These are phyloP conservation scores for Dinoponera quadriceps DNA, from an alignment of 1,140 invertebrate genomes.

Conservation along the genomic window DNA sequence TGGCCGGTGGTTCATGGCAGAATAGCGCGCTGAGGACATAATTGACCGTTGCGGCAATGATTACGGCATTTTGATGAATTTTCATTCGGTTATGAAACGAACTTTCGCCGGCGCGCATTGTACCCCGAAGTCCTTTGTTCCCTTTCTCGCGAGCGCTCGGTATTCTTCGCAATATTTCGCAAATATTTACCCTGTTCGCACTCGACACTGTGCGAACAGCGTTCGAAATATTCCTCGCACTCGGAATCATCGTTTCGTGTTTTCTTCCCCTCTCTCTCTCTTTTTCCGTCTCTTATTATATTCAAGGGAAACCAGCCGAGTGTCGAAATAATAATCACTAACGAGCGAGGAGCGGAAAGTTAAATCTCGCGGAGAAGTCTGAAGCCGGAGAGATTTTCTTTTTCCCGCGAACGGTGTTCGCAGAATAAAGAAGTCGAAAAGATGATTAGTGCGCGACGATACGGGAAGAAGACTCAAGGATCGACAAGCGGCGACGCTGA, in stretches of 20 bases:
- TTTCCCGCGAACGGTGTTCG: not conserved
- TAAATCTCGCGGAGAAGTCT: constrained; percentile 5
- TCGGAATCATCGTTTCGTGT: not conserved
- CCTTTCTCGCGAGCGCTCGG: not conserved
- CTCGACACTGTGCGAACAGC: not conserved
- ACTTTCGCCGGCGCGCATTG: not conserved
- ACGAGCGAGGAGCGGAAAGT: not conserved
- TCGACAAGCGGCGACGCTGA: constrained; percentile 10
- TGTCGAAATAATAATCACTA: not conserved
- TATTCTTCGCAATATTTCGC: not conserved
- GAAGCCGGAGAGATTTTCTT: not conserved
- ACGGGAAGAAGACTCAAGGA: constrained; percentile 11
- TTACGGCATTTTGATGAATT: not conserved
- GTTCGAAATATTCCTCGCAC: not conserved
- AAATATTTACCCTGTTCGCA: not conserved
- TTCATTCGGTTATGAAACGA: not conserved
- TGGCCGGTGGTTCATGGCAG: not conserved
- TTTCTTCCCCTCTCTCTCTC: no score
- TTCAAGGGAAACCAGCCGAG: not conserved
- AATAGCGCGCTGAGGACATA: constrained; percentile 1
- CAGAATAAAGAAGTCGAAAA: constrained; percentile 43
- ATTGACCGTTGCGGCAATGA: constrained; percentile 29
- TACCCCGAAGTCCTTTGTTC: not conserved
- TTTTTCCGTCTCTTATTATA: not conserved
- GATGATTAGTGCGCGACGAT: constrained; percentile 26